Conservation (phyloP, 2,113 vertebrate species). For the Ellobius talpinus region DNA sequence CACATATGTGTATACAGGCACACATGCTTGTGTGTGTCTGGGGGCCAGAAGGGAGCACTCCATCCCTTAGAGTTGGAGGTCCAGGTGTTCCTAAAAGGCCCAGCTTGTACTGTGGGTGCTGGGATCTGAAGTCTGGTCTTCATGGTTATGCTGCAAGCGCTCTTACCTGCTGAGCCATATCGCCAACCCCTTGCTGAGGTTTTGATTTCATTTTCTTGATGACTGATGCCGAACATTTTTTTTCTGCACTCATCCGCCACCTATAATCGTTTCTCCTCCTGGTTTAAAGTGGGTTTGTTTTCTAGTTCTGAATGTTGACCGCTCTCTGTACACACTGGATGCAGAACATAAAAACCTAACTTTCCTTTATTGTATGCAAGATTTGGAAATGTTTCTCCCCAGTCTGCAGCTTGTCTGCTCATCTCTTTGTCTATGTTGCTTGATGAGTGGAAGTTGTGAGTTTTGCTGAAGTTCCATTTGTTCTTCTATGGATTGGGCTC, state of each 20-base stretch:
- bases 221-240: constrained; percentile 4
- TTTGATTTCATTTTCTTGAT: constrained; percentile 10
- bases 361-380: neutral
- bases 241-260: neutral
- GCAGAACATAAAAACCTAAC: neutral
- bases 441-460: constrained; percentile 20
- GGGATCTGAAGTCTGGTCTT: neutral
- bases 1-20: no score
- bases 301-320: neutral
- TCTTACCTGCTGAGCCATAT: neutral
- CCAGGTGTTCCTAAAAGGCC: neutral
- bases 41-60: neutral
- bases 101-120: neutral
- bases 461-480: constrained; percentile 18
- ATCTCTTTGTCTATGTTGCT: neutral
- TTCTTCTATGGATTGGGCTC: constrained; percentile 41
- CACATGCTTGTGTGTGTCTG: neutral
- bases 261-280: neutral
- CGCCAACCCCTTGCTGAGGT: neutral
- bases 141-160: neutral
- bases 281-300: constrained; percentile 19
- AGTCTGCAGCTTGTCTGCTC: constrained; percentile 1
- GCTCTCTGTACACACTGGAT: constrained; percentile 1
- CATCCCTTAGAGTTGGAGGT: neutral
- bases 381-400: neutral